Base-by-base conservation (phyloP, 2,113 vertebrate genomes). In the Dicerorhinus sumatrensis region DNA sequence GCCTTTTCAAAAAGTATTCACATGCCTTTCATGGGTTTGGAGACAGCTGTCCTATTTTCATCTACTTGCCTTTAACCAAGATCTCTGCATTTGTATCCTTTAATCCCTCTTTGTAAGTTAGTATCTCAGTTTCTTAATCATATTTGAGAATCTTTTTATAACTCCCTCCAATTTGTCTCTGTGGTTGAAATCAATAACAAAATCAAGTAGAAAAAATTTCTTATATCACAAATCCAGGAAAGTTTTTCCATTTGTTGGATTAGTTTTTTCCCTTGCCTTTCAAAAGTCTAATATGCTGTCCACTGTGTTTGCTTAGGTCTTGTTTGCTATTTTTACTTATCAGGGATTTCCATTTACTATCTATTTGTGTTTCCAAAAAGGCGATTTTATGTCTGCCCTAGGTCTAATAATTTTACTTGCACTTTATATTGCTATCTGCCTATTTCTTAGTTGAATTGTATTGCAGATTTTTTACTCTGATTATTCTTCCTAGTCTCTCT, bases 111-210 rank as follows among this genome's bases (percentile, higher is more conserved):
- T 77, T 12, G 63, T 90, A 76, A 76, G 58, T 93, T 81, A 83
- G 18, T 39, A 75, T 21, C 46, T 88, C 2, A 4, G 2, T 72
- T 89, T 11, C 31, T 80, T 79, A 93, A 94, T 97, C 46, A 31
- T 56, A n/a, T 65, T 79, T 90, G 56, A 94, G 69, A 89, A 95
- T 95, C 56, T 96, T 97, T 96, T 92, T 58, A 89, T 89, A 92
- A 91, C 20, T 76, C 3, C 18, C 11, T 91, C 25, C 25, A 85
- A 84, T 94, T 96, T 94, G 7, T 67, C 76, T 94, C 63, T 80
- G 6, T 6, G 10, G 81, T 93, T 96, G 79, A 97, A 96, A 96
- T 94, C 81, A 87, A 51, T 48, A 92, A 75, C 70, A 73, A 97
- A 94, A 85, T 76, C 46, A 88, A 85, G 56, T 27, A 60, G 39